Evolutionary conservation across 92 coral and sea anemone species (phyloP), one percentile per base, ranked within the genome.

Genomic region (Palythoa caribaeorum): DNA sequence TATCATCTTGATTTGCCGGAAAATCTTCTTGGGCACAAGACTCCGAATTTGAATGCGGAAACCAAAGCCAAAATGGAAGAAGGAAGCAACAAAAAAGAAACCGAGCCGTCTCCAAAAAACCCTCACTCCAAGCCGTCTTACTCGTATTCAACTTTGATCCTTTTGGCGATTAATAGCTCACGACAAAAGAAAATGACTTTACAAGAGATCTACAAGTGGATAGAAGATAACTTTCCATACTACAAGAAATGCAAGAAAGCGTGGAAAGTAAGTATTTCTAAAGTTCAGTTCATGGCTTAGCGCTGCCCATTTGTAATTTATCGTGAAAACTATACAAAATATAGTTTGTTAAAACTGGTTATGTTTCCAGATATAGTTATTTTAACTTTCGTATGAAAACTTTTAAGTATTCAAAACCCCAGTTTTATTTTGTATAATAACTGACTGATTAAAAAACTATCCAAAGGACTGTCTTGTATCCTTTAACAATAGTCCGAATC

Each of bases 121-220:
- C 99, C 98, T 5, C 91, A 85, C 87, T 87, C 92, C 5, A 97
- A 93, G 77, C 99, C 99, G 14, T 94, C 98, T 39, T 95, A 92
- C 57, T 97, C 99, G n/a, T 97, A 97, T 84, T 98, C 99, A 36
- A 94, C 98, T 21, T 88, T 97, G 83, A 97, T 97, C 47, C 96
- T 97, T n/a, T 85, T 95, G 20, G 99, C 98, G 1, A 97, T 97
- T 70, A 97, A 97, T 89, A 97, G 99, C 88, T 89, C 98, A 39
- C 85, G 65, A 72, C 97, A 97, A 28, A 97, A 97, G 88, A 94
- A 94, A 51, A 94, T 97, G 99, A 97, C 98, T 9, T 86, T 97
- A 54, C 99, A 97, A 71, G 93, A 94, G 63, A 97, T 97, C 68
- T 97, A 97, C 79, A 89, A 92, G 73, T 97, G 98, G 98, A 97